phyloP scores from a whole-genome alignment of 2,113 vertebrate genomes.

The Cercopithecus mona region DNA sequence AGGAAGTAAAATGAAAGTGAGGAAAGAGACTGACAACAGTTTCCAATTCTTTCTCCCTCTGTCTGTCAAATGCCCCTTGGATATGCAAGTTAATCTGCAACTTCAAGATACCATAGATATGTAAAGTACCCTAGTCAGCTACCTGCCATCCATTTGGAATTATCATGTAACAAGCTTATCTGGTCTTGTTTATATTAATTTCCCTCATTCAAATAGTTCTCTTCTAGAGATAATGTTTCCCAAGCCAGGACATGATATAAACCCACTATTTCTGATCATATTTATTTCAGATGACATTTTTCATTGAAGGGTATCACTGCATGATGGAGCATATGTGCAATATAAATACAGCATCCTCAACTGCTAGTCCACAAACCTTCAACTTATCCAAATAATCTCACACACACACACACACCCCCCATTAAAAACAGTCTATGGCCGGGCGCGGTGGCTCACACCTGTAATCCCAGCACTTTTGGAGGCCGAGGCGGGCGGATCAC shows the following conservation, averaged over 20 bases:
- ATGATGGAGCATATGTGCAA: fast-evolving
- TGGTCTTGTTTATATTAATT: not conserved
- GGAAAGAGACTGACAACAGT: not conserved
- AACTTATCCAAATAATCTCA: not conserved
- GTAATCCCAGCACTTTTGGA: too few species aligned
- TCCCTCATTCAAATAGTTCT: not conserved
- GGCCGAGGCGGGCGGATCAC: too few species aligned
- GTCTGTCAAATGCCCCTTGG: not conserved
- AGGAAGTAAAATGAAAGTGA: not conserved
- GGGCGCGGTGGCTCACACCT: too few species aligned
- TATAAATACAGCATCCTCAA: not conserved
- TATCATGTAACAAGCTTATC: not conserved
- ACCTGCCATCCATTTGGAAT: not conserved
- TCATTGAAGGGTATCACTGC: not conserved
- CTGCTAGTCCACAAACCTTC: not conserved
- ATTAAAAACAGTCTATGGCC: not conserved
- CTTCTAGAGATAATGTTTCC: not conserved
- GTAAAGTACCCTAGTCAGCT: not conserved
- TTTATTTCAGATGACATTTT: slow-evolving; percentile 18
- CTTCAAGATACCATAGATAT: not conserved
- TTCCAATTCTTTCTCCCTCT: not conserved
- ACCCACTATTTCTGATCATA: not conserved
- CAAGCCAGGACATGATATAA: not conserved
- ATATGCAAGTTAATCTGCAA: not conserved
- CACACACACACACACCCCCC: too few species aligned